Evolutionary conservation across 30 jellyfish, hydroid and myxozoan genomes (phyloP).

Genomic region (Aurelia sp.): DNA sequence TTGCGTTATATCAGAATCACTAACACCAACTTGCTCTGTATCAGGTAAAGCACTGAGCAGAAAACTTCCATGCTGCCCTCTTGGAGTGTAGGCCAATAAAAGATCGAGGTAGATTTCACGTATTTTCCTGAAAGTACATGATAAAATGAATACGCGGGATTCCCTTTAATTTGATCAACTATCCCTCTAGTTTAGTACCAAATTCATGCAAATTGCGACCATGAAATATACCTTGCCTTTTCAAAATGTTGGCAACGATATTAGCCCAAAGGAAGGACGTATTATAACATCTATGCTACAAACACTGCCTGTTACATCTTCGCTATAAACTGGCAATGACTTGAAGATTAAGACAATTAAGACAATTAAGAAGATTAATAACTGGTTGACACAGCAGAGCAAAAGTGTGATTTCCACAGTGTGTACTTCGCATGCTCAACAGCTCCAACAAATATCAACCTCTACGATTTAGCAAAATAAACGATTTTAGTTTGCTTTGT

Average conservation of each 20-base stretch:
- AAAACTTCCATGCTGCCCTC: slow-evolving; percentile 2
- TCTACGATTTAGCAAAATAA: neutral
- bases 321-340: too few relatives aligned
- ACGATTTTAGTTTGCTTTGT: too few relatives aligned
- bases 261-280: too few relatives aligned
- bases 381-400: too few relatives aligned
- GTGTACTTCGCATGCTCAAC: neutral
- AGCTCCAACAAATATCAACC: neutral
- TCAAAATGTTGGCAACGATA: too few relatives aligned
- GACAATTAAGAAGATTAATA: too few relatives aligned
- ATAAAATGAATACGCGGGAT: neutral
- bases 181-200: neutral
- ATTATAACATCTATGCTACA: too few relatives aligned
- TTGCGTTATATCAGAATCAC: neutral
- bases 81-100: slow-evolving; percentile 23
- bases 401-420: too few relatives aligned
- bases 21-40: neutral
- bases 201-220: neutral
- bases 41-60: neutral
- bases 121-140: slow-evolving; percentile 13
- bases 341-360: too few relatives aligned
- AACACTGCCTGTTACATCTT: too few relatives aligned
- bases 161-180: neutral
- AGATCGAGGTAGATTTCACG: slow-evolving; percentile 44
- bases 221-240: too few relatives aligned